Conservation (phyloP, 2,113 vertebrate species). For the Steatornis caripensis region DNA sequence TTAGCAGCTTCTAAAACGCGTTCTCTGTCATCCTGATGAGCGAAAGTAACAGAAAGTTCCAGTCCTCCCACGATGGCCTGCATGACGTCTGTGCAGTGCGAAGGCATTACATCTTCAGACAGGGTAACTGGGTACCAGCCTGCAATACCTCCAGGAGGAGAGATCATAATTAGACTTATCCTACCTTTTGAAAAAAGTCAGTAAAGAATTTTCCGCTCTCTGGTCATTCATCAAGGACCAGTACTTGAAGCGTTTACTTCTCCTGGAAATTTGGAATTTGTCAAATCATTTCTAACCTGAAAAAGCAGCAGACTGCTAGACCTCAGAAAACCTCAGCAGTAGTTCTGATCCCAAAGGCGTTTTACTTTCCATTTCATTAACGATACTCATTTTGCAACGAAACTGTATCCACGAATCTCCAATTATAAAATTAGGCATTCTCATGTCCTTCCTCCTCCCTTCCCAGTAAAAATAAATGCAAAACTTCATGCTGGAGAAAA, state of each 20-base stretch:
- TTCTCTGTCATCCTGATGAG: slow-evolving; percentile 81
- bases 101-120: slow-evolving; percentile 43
- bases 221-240: not conserved
- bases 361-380: not conserved
- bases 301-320: not conserved
- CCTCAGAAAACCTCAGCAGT: not conserved
- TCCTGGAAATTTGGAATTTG: not conserved
- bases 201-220: not conserved
- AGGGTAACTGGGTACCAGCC: slow-evolving; percentile 88
- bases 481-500: not conserved
- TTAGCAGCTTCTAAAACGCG: slow-evolving; percentile 80
- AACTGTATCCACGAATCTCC: not conserved
- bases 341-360: not conserved
- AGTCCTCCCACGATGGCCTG: slow-evolving; percentile 82
- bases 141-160: slow-evolving; percentile 77
- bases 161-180: not conserved
- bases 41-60: slow-evolving; percentile 83
- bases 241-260: not conserved
- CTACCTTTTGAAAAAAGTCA: not conserved
- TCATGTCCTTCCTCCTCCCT: not conserved
- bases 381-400: not conserved
- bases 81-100: not conserved
- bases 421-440: not conserved
- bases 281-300: not conserved
- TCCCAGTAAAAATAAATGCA: not conserved